phyloP scores from a whole-genome alignment of 2,113 vertebrate species.

The Pogonocichla stellata region DNA sequence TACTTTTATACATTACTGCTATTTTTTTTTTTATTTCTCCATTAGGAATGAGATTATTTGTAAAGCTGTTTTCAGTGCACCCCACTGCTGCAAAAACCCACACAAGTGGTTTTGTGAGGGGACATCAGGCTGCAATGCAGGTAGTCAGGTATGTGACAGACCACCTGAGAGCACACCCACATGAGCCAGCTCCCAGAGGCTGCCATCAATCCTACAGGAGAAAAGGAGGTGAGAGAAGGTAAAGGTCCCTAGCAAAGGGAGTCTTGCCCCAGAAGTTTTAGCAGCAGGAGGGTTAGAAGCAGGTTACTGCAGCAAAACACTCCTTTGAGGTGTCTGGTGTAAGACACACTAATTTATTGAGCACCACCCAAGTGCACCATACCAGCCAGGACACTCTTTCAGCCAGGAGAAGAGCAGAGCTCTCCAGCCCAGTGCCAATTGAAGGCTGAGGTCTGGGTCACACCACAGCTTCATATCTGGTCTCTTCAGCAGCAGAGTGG shows the following conservation, averaged over 20 bases:
- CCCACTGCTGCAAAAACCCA: background rate
- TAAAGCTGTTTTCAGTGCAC: background rate
- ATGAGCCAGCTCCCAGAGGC: background rate
- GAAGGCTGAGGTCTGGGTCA: background rate
- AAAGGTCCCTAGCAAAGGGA: background rate
- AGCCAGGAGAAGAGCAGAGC: background rate
- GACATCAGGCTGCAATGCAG: background rate
- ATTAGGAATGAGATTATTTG: background rate
- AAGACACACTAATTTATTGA: background rate
- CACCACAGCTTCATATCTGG: background rate
- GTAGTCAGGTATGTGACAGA: accelerated
- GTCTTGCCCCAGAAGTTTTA: background rate
- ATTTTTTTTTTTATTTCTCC: background rate
- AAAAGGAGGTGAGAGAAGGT: background rate
- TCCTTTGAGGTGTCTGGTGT: background rate
- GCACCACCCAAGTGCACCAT: background rate
- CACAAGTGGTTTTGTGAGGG: background rate
- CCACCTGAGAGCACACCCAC: background rate
- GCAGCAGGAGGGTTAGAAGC: background rate
- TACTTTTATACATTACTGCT: background rate
- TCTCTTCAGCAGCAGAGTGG: background rate
- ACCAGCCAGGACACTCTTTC: background rate
- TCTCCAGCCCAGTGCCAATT: accelerated
- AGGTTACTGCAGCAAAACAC: background rate
- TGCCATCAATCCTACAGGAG: background rate